Base-by-base conservation (phyloP, 2,888 invertebrate genomes). In the Spatulosminthurus flaviceps region DNA sequence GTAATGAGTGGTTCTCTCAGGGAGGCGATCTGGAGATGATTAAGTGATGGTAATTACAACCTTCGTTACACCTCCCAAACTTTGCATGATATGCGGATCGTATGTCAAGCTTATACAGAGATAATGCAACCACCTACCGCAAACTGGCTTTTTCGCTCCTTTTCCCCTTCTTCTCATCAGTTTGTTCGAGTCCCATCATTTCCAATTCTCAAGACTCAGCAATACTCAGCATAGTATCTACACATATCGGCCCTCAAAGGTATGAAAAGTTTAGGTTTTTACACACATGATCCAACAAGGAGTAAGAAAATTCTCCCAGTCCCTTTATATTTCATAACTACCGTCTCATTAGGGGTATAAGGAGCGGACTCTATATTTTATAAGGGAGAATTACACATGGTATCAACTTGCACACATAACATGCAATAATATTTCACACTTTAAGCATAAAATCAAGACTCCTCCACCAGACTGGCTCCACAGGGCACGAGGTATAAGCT, bases 11-110 rank as follows among this genome's bases (percentile, higher is more conserved):
- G 66, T 67, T 72, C 67, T 73, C 74, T 71, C 24, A 79, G 78
- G 73, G 79, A 81, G 81, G 77, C 77, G 78, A 75, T 80, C 77
- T 81, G 73, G 64, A 71, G 74, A 82, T 80, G 82, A 82, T 82
- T 82, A 82, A 82, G 80, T 82, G 82, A 79, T 77, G 74, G 78
- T 82, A 82, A 82, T 82, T 82, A 80, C 82, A 82, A 79, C 77
- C 76, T 79, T 82, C 41, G 79, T 77, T 79, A 79, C 80, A 80
- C 80, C 81, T 81, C 77, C 81, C 75, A 81, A 77, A 73, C 64
- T 77, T 81, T 81, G 79, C 81, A 81, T 81, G 77, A 79, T 77
- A 79, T 64, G 73, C 41, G 80, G 76, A 78, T 80, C 80, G 74
- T 80, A 64, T 77, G 78, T 80, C 78, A 75, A 78, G 70, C n/a